These are phyloP conservation scores for Acyrthosiphon pisum DNA, from an alignment of 1,140 invertebrate species.

Conservation along the genomic window DNA sequence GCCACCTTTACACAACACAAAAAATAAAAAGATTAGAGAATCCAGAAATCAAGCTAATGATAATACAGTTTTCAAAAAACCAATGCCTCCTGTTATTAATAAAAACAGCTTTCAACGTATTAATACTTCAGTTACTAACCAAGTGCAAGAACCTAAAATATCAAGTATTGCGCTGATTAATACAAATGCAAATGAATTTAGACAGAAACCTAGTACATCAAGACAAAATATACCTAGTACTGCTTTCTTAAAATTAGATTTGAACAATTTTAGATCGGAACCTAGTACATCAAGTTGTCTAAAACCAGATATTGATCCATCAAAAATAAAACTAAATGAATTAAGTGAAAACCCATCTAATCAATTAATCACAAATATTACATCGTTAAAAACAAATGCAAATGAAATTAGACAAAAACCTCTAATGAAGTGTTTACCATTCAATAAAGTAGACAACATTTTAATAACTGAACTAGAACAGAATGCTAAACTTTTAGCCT, in stretches of 20 bases:
- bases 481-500: background rate
- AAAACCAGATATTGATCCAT: background rate
- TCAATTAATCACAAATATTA: background rate
- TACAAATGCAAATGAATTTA: background rate
- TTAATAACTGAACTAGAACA: background rate
- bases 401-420: constrained; percentile 23
- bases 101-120: background rate
- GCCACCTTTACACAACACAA: background rate
- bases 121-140: background rate
- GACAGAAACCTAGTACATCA: background rate
- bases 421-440: constrained; percentile 18
- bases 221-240: background rate
- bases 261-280: background rate
- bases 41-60: background rate
- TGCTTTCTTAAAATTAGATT: too few relatives aligned
- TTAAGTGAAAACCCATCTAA: background rate
- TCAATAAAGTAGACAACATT: background rate
- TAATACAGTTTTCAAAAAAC: background rate
- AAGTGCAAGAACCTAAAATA: background rate
- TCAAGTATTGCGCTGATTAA: background rate
- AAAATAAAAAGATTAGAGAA: background rate
- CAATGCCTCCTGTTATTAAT: background rate
- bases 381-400: background rate
- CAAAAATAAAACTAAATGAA: background rate
- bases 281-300: background rate